Conservation (phyloP, 2,888 invertebrate species). For the Andrena flavipes region DNA sequence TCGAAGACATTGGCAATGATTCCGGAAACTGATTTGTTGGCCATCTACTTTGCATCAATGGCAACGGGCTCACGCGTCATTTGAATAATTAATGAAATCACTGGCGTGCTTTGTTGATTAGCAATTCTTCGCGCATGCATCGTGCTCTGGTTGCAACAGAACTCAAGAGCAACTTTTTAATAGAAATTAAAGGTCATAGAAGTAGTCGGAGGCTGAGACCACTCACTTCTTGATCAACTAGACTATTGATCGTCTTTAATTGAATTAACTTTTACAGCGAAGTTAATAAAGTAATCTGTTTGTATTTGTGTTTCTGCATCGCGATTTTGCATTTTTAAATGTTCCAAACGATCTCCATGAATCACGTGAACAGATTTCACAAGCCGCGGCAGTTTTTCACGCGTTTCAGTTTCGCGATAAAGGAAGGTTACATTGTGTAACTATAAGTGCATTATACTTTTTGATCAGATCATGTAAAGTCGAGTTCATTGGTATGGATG, state of each 20-base stretch:
- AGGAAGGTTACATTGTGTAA: not conserved
- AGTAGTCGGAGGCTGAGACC: not conserved
- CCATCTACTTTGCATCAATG: not conserved
- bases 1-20: not conserved
- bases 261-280: too few species aligned
- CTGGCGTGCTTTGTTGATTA: not conserved
- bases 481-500: not conserved
- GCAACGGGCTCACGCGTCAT: not conserved
- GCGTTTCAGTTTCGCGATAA: not conserved
- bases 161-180: not conserved
- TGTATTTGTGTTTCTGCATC: not conserved
- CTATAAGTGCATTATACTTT: conserved; percentile 34
- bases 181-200: not conserved
- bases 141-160: not conserved
- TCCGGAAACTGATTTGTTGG: conserved; percentile 4
- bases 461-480: conserved; percentile 8
- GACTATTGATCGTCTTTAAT: not conserved
- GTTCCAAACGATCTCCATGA: not conserved
- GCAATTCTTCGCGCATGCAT: not conserved
- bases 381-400: not conserved
- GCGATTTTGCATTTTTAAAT: not conserved
- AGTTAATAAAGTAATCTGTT: not conserved
- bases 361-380: conserved; percentile 8
- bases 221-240: not conserved
- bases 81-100: conserved; percentile 6